Evolutionary conservation across 2,888 invertebrate genomes (phyloP).

Genomic region (Oasisia sp.): DNA sequence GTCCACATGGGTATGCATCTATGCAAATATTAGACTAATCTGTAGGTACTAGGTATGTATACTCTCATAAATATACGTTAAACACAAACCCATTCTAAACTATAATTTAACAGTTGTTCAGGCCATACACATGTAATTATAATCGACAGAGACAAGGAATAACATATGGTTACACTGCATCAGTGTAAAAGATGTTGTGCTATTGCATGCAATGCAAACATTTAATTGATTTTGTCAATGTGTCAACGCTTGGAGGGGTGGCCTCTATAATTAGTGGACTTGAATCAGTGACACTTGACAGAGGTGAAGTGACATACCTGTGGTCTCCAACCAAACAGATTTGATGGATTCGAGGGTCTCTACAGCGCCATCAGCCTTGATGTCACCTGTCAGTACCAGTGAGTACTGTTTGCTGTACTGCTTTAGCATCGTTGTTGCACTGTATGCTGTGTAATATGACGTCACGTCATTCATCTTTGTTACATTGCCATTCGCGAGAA

Average conservation of each 20-base stretch:
- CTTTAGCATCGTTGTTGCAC: background rate
- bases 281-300: background rate
- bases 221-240: background rate
- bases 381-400: background rate
- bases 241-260: background rate
- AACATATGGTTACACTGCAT: background rate
- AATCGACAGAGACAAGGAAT: background rate
- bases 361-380: background rate
- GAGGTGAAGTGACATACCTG: background rate
- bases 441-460: background rate
- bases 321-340: background rate
- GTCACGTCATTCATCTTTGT: background rate
- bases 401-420: background rate
- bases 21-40: background rate
- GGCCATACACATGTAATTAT: background rate
- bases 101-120: background rate
- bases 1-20: too few species aligned
- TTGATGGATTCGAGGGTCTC: background rate
- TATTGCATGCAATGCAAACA: background rate
- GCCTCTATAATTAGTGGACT: background rate
- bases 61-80: background rate
- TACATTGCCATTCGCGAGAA: background rate
- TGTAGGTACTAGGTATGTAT: background rate
- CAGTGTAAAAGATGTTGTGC: background rate
- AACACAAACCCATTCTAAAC: background rate